Evolutionary conservation across 2,888 invertebrate species (phyloP), one percentile per base, ranked within the genome.

Genomic region (Chrysolina americana): DNA sequence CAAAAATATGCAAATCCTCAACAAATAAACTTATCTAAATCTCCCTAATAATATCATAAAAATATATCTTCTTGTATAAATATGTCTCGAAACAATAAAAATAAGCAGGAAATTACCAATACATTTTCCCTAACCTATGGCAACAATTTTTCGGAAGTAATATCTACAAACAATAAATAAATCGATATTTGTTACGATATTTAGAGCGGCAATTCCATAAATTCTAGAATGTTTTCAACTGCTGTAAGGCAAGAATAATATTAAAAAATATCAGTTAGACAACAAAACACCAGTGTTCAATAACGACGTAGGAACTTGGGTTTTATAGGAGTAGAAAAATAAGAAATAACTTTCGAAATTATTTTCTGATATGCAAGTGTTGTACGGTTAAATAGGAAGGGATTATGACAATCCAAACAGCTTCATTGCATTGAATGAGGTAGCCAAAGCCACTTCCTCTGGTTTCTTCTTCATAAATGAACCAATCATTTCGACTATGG

Each of bases 401-500:
- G 89, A 93, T 90, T 94, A 94, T 85, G 94, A 94, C 73, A 96
- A 90, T 23, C 96, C 96, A 87, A 97, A 97, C 47, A 97, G 87
- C 89, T 97, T 97, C 77, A 97, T 90, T 50, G 97, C 97, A 88
- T 96, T 97, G 86, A 96, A 96, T 75, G 97, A 96, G 10, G 97
- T 96, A 28, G 96, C 94, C 64, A 97, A 89, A 0, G 97, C 97
- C 15, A 97, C 95, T 86, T 97, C 96, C 86, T 96, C 96, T 0
- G 97, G 96, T 59, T 93, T 93, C 86, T 93, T 94, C 69, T 92
- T 92, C 90, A 96, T 93, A 87, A 97, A 96, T 21, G 96, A 96
- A n/a, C 97, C 96, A 79, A 97, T 94, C 92, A 98, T 93, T 89
- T 98, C 98, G 63, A 97, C 95, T 69, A 97, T 94, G 59, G 96